phyloP scores from a whole-genome alignment of 2,888 invertebrate genomes.

The Platycheirus albimanus region DNA sequence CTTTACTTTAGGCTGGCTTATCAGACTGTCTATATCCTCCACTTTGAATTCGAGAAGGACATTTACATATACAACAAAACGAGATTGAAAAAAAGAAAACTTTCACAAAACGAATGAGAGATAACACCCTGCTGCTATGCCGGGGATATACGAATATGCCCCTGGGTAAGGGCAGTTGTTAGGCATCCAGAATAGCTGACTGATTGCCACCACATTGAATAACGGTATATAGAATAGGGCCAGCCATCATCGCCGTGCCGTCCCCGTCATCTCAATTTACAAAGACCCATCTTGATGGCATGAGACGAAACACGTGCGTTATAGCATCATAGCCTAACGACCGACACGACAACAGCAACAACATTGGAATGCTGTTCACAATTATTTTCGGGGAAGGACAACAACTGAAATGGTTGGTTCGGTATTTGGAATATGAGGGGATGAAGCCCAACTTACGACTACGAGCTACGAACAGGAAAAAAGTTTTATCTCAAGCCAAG shows the following conservation, averaged over 20 bases:
- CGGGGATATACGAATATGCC: conserved; percentile 18
- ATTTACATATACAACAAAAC: conserved; percentile 25
- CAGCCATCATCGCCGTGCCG: conserved; percentile 23
- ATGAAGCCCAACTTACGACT: too few species aligned
- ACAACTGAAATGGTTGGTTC: too few species aligned
- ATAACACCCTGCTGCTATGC: conserved; percentile 33
- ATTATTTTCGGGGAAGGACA: conserved; percentile 57
- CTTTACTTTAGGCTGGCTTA: too few species aligned
- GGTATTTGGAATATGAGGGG: too few species aligned
- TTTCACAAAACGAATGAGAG: conserved; percentile 15
- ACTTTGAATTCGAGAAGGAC: conserved; percentile 23
- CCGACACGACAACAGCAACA: conserved; percentile 1
- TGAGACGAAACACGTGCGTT: conserved; percentile 64
- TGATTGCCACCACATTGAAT: conserved; percentile 47
- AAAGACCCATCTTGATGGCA: conserved; percentile 50
- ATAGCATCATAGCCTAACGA: not conserved
- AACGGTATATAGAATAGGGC: conserved; percentile 9
- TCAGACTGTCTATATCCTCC: conserved; percentile 24
- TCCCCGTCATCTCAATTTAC: conserved; percentile 29
- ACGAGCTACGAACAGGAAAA: too few species aligned
- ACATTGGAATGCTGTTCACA: conserved; percentile 28
- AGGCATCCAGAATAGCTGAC: conserved; percentile 41
- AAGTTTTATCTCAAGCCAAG: conserved; percentile 46
- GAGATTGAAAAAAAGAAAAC: conserved; percentile 22
- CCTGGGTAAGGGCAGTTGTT: conserved; percentile 30